A percentile compares a stretch with the other conserved stretches of the same genome.
Conservation (phyloP, 2,797 vertebrate species). For the Borostomias antarcticus region DNA sequence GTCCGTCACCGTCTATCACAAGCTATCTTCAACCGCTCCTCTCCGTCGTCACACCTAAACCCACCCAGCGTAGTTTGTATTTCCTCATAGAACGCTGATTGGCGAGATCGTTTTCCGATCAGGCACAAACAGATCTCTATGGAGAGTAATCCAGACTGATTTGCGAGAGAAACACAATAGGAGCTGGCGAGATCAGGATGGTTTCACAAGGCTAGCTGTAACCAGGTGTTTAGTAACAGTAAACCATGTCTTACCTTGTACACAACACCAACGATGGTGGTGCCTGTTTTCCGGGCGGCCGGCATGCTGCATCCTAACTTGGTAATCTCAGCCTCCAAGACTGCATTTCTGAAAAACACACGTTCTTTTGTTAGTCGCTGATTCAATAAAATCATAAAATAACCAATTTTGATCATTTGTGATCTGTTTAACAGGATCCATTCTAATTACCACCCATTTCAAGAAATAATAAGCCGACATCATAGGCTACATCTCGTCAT, state of each 20-base stretch:
- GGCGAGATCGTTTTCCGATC: too few relatives aligned
- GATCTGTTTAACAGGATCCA: neutral
- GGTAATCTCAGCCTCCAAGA: conserved; percentile 79
- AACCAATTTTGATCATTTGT: neutral
- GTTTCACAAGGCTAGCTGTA: neutral
- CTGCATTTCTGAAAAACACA: conserved; percentile 79
- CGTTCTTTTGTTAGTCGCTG: neutral
- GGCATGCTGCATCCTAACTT: conserved; percentile 82
- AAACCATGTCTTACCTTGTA: conserved; percentile 86
- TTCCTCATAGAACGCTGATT: too few relatives aligned
- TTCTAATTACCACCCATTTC: neutral
- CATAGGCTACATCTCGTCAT: too few relatives aligned
- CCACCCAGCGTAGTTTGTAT: too few relatives aligned
- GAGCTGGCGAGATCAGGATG: neutral
- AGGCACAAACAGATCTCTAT: too few relatives aligned
- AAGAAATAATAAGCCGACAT: too few relatives aligned
- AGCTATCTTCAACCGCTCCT: too few relatives aligned
- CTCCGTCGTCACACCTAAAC: too few relatives aligned
- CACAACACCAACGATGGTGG: conserved; percentile 93
- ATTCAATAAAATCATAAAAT: too few relatives aligned
- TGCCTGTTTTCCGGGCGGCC: conserved; percentile 92
- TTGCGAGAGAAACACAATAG: neutral
- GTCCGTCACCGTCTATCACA: too few relatives aligned
- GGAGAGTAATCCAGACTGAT: too few relatives aligned
- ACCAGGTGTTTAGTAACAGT: too few relatives aligned